Conservation (phyloP, 2,888 invertebrate species). For the Malthinus seriepunctatus region DNA sequence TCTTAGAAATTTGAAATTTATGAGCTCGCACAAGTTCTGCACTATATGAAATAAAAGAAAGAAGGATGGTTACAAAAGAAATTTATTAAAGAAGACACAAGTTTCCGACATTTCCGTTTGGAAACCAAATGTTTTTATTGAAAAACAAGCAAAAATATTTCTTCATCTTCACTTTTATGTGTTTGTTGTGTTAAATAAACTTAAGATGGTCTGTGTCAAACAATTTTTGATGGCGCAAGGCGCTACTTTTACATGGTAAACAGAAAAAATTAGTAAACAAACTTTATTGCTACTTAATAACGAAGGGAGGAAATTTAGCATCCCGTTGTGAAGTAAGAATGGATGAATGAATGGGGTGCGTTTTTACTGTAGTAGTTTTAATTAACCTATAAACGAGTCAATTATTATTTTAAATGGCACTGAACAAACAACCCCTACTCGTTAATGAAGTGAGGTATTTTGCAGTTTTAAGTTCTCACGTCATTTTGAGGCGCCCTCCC, state of each 20-base stretch:
- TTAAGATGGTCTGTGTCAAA: conserved; percentile 11
- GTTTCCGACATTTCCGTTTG: conserved; percentile 25
- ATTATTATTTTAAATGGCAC: conserved; percentile 34
- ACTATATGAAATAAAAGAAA: conserved; percentile 2
- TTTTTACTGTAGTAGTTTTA: too few species aligned
- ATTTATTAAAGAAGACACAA: conserved; percentile 15
- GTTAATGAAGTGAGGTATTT: conserved; percentile 32
- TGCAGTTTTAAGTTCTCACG: conserved; percentile 35
- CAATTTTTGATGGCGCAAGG: background rate
- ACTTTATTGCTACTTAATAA: background rate
- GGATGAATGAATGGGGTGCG: too few species aligned
- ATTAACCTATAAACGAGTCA: conserved; percentile 1
- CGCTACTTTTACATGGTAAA: background rate
- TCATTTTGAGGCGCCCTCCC: conserved; percentile 38
- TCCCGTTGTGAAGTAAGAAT: too few species aligned
- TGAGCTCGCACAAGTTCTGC: conserved; percentile 20
- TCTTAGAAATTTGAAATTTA: conserved; percentile 28
- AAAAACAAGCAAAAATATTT: conserved; percentile 1
- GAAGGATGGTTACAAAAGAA: background rate
- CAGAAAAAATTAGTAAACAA: background rate
- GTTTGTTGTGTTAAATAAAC: conserved; percentile 16
- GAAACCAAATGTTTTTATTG: conserved; percentile 16
- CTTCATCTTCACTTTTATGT: conserved; percentile 9
- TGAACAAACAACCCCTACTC: conserved; percentile 37
- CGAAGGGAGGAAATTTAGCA: too few species aligned